These are phyloP conservation scores for Ochlodes sylvanus DNA, from an alignment of 2,888 invertebrate genomes.

Conservation along the genomic window DNA sequence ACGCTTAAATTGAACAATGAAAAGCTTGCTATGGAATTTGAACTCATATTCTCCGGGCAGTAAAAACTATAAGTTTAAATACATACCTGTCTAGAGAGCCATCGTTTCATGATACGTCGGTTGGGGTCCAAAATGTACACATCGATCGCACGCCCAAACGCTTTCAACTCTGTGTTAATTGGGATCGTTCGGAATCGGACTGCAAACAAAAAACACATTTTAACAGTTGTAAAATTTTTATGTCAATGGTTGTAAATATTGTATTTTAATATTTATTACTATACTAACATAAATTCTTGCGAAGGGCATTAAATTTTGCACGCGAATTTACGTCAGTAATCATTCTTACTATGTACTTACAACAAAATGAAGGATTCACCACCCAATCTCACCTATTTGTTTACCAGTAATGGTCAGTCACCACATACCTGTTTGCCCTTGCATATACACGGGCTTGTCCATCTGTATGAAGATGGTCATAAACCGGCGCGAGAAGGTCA, in stretches of 20 bases:
- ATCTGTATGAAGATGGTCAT: constrained; percentile 98
- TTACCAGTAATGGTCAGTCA: neutral
- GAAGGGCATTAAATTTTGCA: too few species aligned
- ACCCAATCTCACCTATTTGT: too few species aligned
- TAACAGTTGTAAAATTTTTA: too few species aligned
- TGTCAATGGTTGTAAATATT: too few species aligned
- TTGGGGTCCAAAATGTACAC: constrained; percentile 96
- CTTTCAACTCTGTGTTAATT: constrained; percentile 95
- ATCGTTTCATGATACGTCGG: constrained; percentile 94
- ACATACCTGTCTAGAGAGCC: constrained; percentile 93
- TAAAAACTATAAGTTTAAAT: neutral
- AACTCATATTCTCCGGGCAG: too few species aligned
- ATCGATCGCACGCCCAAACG: constrained; percentile 95
- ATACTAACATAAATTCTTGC: too few species aligned
- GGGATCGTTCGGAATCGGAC: constrained; percentile 96
- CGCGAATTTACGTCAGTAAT: too few species aligned
- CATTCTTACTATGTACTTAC: too few species aligned
- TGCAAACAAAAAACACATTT: constrained; percentile 61
- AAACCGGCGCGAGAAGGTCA: constrained; percentile 94
- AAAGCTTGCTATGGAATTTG: too few species aligned
- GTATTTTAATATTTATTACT: too few species aligned
- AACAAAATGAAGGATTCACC: too few species aligned
- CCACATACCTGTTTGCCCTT: constrained; percentile 90
- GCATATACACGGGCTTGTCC: constrained; percentile 97
- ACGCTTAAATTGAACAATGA: too few species aligned